Evolutionary conservation across 2,888 invertebrate genomes (phyloP), one percentile per base, ranked within the genome.

Genomic region (Maniola hyperantus): DNA sequence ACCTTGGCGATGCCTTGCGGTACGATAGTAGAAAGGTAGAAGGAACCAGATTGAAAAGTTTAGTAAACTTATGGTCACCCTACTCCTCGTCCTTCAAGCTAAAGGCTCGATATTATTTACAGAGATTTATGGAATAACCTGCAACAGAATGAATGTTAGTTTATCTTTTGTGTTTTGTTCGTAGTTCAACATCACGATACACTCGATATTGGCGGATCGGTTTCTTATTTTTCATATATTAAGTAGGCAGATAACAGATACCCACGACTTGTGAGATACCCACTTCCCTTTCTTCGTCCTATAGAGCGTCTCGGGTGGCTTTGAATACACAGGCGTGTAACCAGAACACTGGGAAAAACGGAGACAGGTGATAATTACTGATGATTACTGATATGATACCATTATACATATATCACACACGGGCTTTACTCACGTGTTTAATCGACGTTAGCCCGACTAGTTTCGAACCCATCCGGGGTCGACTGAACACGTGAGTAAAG

Each of bases 61-160:
- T 46, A 5, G 18, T 10, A 18, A 33, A 44, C 1, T 15, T 34
- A 13, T 70, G 70, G 70, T 50, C 36, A 66, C 68, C 33, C 55
- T 50, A 70, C 54, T 11, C 8, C 36, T 64, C 64, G 68, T 70
- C 70, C 70, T 70, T 66, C 61, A 54, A 66, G 61, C 64, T 39
- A 68, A 64, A 64, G 66, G 65, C 64, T 65, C 70, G 68, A 70
- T 72, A 72, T 72, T 71, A 72, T 72, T 72, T 72, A 72, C 70
- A 66, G 60, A 70, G 71, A 72, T 72, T 72, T 72, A 72, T 72
- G 65, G 70, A 61, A 66, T 70, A 68, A 69, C 70, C 64, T 64
- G 66, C 65, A 68, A 70, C 58, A 68, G 58, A 70, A 62, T 53
- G 62, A 50, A 68, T 66, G 71, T 67, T 67, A 53, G 70, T 65